phyloP scores from a whole-genome alignment of 2,888 invertebrate species.

The Cordilura impudica region DNA sequence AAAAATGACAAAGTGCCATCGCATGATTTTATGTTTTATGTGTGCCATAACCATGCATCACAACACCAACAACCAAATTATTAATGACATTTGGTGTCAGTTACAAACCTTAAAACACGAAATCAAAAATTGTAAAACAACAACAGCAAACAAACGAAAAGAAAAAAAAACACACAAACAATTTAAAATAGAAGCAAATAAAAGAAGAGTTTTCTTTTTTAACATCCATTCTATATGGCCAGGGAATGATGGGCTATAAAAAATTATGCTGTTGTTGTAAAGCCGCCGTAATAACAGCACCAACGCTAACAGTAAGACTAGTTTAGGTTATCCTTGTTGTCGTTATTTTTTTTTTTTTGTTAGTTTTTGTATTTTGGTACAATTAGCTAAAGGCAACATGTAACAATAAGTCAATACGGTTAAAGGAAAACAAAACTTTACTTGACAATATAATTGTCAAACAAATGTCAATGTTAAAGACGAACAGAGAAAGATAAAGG shows the following conservation, averaged over 20 bases:
- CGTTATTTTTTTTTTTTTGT: background rate
- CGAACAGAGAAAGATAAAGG: background rate
- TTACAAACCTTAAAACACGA: constrained; percentile 72
- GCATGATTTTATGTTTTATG: constrained; percentile 20
- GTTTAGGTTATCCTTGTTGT: background rate
- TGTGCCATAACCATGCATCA: constrained; percentile 10
- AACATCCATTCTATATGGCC: constrained; percentile 15
- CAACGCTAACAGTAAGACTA: background rate
- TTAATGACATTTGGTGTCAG: constrained; percentile 75
- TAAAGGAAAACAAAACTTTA: constrained; percentile 33
- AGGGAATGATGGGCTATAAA: background rate
- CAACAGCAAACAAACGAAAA: background rate
- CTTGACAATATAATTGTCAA: constrained; percentile 72
- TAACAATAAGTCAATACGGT: constrained; percentile 59
- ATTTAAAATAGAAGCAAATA: constrained; percentile 8
- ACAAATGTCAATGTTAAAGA: constrained; percentile 64
- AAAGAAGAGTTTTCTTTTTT: background rate
- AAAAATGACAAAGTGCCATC: constrained; percentile 51
- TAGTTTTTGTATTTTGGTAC: background rate
- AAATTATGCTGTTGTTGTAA: background rate
- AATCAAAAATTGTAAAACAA: constrained; percentile 68
- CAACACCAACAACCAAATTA: constrained; percentile 62
- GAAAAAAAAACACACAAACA: background rate
- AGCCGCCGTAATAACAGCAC: background rate
- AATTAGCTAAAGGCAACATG: constrained; percentile 39